Evolutionary conservation across 2,797 vertebrate genomes (phyloP), one percentile per base, ranked within the genome.

Genomic region (Labeo calbasu): DNA sequence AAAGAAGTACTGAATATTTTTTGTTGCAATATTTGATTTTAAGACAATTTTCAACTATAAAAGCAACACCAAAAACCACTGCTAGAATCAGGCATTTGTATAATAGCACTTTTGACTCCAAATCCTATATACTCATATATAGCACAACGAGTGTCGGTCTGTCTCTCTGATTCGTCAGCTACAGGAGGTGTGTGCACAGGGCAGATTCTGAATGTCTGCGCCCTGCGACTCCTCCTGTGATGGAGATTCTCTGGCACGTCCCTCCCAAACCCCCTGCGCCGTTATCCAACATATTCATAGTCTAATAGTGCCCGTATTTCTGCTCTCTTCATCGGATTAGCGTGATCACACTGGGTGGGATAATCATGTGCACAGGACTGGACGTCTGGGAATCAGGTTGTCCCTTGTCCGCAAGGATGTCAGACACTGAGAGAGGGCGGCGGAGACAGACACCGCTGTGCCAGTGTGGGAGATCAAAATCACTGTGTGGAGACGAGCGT

Each of bases 241-340:
- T 36, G 7, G n/a, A 72, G 68, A 66, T 55, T 65, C 19, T 32
- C 23, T 12, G 2, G 28, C 61, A 19, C 51, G 11, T 43, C 25
- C 19, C 71, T 75, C 25, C 10, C 57, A 65, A 36, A 69, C 69
- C 68, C 28, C 65, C 71, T 71, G 32, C 28, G 7, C 36, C 36
- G 48, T 84, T 61, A 81, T 78, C 85, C 72, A 81, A 82, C 87
- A 85, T 87, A 84, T 84, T 80, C 78, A 82, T 85, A 77, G 69
- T 84, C 83, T 83, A 73, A 84, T 25, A 86, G 51, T 76, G 79
- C 75, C 53, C 79, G 82, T 84, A 89, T 81, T 81, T 81, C 84
- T 71, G 85, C 79, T 86, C 84, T 83, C 82, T 85, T 87, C 84
- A 81, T 79, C 75, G 81, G 88, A 90, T 90, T 88, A 90, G 85